Evolutionary conservation across 2,113 vertebrate genomes (phyloP), one percentile per base, ranked within the genome.

Genomic region (Arvicanthis niloticus): DNA sequence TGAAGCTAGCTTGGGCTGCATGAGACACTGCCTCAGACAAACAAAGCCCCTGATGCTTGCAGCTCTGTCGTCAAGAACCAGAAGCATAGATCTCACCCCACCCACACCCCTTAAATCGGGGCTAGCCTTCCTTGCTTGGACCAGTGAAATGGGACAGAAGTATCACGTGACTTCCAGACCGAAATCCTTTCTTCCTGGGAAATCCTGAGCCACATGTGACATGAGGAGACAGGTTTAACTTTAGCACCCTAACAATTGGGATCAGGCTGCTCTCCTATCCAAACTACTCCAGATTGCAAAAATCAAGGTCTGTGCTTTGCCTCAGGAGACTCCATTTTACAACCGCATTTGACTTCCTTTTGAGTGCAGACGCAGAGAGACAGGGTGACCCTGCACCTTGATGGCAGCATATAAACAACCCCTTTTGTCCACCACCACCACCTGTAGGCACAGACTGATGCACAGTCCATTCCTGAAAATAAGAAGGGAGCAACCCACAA

Each of bases 181-280:
- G 51, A 16, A 89, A 48, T 16, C 17, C 65, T 37, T 34, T 45
- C 68, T 76, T 77, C n/a, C 67, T 53, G 48, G 24, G 53, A 86
- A 80, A 40, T 31, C n/a, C 19, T 42, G 72, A 88, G 58, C 42
- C n/a, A 0, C 37, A 0, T 0, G 15, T 12, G 45, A 68, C 26
- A 85, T 29, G 87, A 17, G 1, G 62, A 77, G 6, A 29, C 34
- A 5, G 0, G 0, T 2, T 51, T 8, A 22, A 6, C 4, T 45
- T 8, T 29, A 1, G 17, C 2, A 0, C 17, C 34, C 31, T 51
- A 2, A 26, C 56, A n/a, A 22, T 2, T 15, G 9, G 78, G 26
- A 29, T 56, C 86, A 53, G 1, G 42, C 51, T 88, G 45, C 12
- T 48, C 7, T 34, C 34, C 16, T 12, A 31, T 37, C 85, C 45